Conservation (phyloP, 1,140 invertebrate genomes). For the Whitmania pigra region DNA sequence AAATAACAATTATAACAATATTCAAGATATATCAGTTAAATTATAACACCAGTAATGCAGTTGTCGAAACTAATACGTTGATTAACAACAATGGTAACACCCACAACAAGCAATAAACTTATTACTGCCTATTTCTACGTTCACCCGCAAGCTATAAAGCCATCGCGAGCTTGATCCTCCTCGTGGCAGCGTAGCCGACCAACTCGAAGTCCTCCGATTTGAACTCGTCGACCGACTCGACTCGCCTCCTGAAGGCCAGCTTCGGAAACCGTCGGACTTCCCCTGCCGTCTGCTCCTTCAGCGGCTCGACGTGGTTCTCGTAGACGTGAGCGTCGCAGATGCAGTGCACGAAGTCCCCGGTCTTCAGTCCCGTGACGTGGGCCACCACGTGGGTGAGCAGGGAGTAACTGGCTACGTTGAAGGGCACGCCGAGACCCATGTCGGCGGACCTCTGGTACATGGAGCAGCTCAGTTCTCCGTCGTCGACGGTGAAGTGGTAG, state of each 20-base stretch:
- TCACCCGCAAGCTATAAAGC: constrained; percentile 59
- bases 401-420: constrained; percentile 96
- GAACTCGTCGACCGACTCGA: constrained; percentile 78
- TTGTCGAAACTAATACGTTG: too few relatives aligned
- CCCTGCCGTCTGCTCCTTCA: constrained; percentile 66
- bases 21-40: too few relatives aligned
- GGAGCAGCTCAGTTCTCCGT: constrained; percentile 70
- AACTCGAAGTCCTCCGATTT: constrained; percentile 75
- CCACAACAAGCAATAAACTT: too few relatives aligned
- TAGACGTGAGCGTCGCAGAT: constrained; percentile 95
- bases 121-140: too few relatives aligned
- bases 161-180: constrained; percentile 88
- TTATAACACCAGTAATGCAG: too few relatives aligned
- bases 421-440: constrained; percentile 94
- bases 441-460: constrained; percentile 94
- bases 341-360: constrained; percentile 90
- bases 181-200: constrained; percentile 73
- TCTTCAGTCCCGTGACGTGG: constrained; percentile 75
- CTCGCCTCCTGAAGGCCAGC: constrained; percentile 57
- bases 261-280: constrained; percentile 68
- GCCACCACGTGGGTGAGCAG: constrained; percentile 91
- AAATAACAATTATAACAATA: too few relatives aligned
- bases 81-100: too few relatives aligned
- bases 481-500: constrained; percentile 82
- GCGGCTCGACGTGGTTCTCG: constrained; percentile 71